These are phyloP conservation scores for Tetrapedia diversipes DNA, from an alignment of 2,888 invertebrate species.

Conservation along the genomic window DNA sequence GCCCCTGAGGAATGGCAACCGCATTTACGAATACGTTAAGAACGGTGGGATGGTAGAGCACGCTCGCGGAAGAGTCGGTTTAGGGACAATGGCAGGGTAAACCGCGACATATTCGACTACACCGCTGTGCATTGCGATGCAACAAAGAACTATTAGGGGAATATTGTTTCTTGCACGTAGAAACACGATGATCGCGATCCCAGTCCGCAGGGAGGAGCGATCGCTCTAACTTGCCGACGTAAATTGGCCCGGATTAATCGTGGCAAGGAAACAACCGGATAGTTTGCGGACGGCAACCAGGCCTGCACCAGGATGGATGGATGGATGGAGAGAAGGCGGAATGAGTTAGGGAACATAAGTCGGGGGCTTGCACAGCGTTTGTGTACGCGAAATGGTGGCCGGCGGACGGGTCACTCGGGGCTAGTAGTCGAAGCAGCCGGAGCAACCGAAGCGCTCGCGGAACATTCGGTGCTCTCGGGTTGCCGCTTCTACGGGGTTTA, in stretches of 20 bases:
- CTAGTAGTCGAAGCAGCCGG: conserved; percentile 15
- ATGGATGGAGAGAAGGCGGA: conserved; percentile 47
- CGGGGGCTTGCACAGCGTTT: conserved; percentile 5
- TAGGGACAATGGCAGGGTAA: too few relatives aligned
- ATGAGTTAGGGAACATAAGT: conserved; percentile 66
- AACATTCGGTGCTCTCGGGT: conserved; percentile 32
- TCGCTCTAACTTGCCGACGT: conserved; percentile 26
- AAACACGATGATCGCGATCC: neutral
- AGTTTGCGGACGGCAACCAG: conserved; percentile 34
- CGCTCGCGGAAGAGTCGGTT: too few relatives aligned
- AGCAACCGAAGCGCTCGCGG: conserved; percentile 10
- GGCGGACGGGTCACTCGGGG: conserved; percentile 28
- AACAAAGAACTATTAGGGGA: too few relatives aligned
- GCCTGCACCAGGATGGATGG: conserved; percentile 17
- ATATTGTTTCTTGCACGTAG: too few relatives aligned
- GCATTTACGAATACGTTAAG: too few relatives aligned
- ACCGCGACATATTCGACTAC: too few relatives aligned
- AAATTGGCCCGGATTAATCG: conserved; percentile 75
- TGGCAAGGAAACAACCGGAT: conserved; percentile 49
- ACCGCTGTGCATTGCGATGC: too few relatives aligned
- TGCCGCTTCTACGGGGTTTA: conserved; percentile 8
- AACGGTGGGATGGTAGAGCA: too few relatives aligned
- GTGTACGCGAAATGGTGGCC: conserved; percentile 38
- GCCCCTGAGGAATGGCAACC: too few relatives aligned
- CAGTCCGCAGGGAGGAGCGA: neutral